These are phyloP conservation scores for Nomada ruficornis DNA, from an alignment of 2,888 invertebrate species.

Conservation along the genomic window DNA sequence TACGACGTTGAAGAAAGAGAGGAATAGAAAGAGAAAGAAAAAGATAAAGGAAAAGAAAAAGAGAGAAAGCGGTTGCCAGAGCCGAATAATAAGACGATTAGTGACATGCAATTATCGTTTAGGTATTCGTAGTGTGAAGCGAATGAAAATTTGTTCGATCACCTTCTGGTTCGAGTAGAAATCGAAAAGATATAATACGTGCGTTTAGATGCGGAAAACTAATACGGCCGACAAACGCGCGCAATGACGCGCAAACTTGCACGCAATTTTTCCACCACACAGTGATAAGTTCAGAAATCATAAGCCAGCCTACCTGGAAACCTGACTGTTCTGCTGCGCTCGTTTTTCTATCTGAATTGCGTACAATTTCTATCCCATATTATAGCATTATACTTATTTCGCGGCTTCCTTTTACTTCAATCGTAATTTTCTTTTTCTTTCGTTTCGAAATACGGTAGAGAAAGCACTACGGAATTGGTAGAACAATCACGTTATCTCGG, in stretches of 20 bases:
- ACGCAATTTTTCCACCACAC: constrained; percentile 70
- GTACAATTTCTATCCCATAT: no score
- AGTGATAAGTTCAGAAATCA: constrained; percentile 42
- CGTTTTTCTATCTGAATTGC: background rate
- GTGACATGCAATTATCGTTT: constrained; percentile 75
- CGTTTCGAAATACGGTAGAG: background rate
- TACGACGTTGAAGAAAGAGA: constrained; percentile 38
- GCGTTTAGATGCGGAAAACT: no score
- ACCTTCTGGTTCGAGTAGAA: background rate
- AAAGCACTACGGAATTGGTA: background rate
- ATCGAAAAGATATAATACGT: no score
- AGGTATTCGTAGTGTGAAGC: constrained; percentile 73
- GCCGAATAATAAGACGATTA: constrained; percentile 67
- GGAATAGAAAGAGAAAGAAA: constrained; percentile 1
- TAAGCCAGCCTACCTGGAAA: constrained; percentile 56
- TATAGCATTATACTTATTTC: no score
- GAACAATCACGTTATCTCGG: constrained; percentile 75
- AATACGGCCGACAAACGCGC: no score
- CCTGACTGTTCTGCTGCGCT: constrained; percentile 69
- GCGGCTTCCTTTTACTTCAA: no score
- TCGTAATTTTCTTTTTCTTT: background rate
- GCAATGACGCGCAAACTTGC: constrained; percentile 37
- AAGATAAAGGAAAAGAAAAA: constrained; percentile 24
- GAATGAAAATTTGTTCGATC: constrained; percentile 59
- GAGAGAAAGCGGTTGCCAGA: constrained; percentile 63